phyloP scores from a whole-genome alignment of 2,888 invertebrate species.

The Callosobruchus maculatus region DNA sequence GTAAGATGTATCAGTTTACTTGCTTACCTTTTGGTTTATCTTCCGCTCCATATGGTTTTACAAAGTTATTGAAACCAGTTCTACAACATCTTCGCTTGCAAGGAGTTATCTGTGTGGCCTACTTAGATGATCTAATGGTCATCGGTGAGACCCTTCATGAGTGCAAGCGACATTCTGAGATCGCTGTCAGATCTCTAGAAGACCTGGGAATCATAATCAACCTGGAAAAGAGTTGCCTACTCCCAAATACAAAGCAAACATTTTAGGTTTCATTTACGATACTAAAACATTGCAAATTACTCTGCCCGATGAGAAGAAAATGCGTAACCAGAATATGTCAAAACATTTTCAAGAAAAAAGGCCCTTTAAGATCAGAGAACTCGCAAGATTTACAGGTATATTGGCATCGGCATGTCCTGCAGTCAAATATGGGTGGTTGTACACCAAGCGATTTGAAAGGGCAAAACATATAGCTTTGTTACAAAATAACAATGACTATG shows the following conservation, averaged over 20 bases:
- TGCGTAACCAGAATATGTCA: not conserved
- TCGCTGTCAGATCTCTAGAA: slow-evolving; percentile 2
- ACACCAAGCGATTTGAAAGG: slow-evolving; percentile 29
- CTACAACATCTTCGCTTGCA: slow-evolving; percentile 9
- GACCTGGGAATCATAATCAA: slow-evolving; percentile 23
- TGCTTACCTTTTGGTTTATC: slow-evolving; percentile 20
- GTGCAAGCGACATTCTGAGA: slow-evolving; percentile 2
- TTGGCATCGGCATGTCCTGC: slow-evolving; percentile 31
- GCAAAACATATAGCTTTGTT: slow-evolving; percentile 16
- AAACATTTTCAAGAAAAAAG: not conserved
- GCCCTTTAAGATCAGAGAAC: slow-evolving; percentile 5
- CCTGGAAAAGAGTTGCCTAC: slow-evolving; percentile 17
- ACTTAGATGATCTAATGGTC: slow-evolving; percentile 24
- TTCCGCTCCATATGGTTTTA: slow-evolving; percentile 25
- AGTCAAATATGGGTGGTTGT: slow-evolving; percentile 31
- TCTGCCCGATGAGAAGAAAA: slow-evolving; percentile 9
- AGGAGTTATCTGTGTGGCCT: slow-evolving; percentile 18
- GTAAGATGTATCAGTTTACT: slow-evolving; percentile 23
- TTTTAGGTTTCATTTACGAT: slow-evolving; percentile 23
- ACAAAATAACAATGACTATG: slow-evolving; percentile 2
- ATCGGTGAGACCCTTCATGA: slow-evolving; percentile 11
- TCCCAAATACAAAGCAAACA: slow-evolving; percentile 14
- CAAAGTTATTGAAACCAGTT: slow-evolving; percentile 28
- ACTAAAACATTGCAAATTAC: slow-evolving; percentile 3
- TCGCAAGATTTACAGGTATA: slow-evolving; percentile 15